Evolutionary conservation across 1,140 invertebrate species (phyloP).

Genomic region (Zaprionus ghesquierei): DNA sequence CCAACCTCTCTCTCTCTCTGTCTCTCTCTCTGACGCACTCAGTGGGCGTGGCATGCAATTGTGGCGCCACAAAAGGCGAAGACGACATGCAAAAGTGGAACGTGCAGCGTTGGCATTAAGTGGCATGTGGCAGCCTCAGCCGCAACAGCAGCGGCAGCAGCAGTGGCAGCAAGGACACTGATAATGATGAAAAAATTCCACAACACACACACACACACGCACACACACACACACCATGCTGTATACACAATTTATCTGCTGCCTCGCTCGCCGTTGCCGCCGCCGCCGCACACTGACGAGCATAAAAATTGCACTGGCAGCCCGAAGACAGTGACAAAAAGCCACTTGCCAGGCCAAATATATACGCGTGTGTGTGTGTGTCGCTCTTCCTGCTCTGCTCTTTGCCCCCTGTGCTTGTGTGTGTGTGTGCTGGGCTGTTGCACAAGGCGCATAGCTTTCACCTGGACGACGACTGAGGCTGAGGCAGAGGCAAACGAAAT

Average conservation of each 20-base stretch:
- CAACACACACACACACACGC: slow-evolving; percentile 31
- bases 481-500: slow-evolving; percentile 58
- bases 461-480: slow-evolving; percentile 12
- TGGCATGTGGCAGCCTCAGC: slow-evolving; percentile 68
- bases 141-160: background rate
- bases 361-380: slow-evolving; percentile 4
- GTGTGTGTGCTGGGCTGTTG: slow-evolving; percentile 39
- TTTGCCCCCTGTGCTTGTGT: slow-evolving; percentile 5
- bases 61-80: slow-evolving; percentile 59
- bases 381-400: background rate
- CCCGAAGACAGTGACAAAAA: slow-evolving; percentile 75
- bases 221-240: slow-evolving; percentile 46
- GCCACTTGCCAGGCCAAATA: slow-evolving; percentile 59
- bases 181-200: slow-evolving; percentile 79
- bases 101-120: slow-evolving; percentile 78
- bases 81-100: slow-evolving; percentile 68
- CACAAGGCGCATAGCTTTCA: slow-evolving; percentile 49
- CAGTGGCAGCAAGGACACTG: slow-evolving; percentile 64
- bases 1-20: background rate
- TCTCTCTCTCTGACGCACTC: background rate
- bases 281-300: slow-evolving; percentile 25
- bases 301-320: slow-evolving; percentile 74
- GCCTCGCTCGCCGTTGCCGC: slow-evolving; percentile 12
- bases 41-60: slow-evolving; percentile 54
- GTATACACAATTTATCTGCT: slow-evolving; percentile 35